Evolutionary conservation across 1,140 invertebrate species (phyloP), one percentile per base, ranked within the genome.

Genomic region (Penaeus indicus): DNA sequence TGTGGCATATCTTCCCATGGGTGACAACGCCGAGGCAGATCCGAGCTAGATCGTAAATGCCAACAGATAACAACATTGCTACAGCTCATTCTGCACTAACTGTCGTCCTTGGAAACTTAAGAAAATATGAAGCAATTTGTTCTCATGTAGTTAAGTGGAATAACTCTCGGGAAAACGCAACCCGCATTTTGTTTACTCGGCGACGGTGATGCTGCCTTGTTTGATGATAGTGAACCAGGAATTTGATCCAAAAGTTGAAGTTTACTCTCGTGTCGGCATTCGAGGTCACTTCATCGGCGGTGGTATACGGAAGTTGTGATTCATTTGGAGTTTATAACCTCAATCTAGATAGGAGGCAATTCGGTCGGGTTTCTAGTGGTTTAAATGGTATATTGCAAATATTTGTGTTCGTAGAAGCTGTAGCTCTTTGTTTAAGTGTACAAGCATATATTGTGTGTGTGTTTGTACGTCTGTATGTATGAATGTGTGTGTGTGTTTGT

Each of bases 41-140:
- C 54, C 54, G 54, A 54, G 54, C 54, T 13, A 54, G 54, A 54
- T 13, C 54, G 54, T 54, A 54, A 54, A 54, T 54, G 54, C 54
- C 54, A 27, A 75, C 27, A 75, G 72, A 38, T 32, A 25, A 75
- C 42, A 75, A 32, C 21, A 32, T 75, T 75, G 25, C 22, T 19
- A 38, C 72, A 75, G 27, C 72, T 75, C 72, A 75, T 75, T 75
- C 72, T 75, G 22, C 27, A 75, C 72, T 75, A 75, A 75, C 72
- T 75, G 72, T 75, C 72, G 72, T 27, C 22, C 72, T 27, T 75
- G 72, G 22, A 38, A 54, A 75, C 72, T 75, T 38, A 27, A 27
- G 72, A 75, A 75, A 75, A 75, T 75, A 75, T 75, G 72, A 75
- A 38, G 21, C 72, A 75, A 75, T 75, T 75, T 21, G n/a, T 75